Conservation (phyloP, 2,888 invertebrate species). For the Anoncus sp. region DNA sequence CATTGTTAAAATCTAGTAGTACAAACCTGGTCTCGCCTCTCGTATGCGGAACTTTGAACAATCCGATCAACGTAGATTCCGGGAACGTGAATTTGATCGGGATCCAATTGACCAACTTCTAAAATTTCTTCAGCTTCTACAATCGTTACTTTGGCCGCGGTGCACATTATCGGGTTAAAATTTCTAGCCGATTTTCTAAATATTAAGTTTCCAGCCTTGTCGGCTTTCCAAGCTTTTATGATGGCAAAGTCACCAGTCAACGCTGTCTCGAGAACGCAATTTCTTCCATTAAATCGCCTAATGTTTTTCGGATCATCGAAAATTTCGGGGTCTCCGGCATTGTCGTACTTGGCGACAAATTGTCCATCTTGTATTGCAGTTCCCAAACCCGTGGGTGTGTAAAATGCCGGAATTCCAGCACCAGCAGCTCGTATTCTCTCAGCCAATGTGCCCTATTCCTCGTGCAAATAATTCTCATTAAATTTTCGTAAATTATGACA, state of each 20-base stretch:
- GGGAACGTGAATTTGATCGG: constrained; percentile 95
- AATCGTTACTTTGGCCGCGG: constrained; percentile 94
- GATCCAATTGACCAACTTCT: constrained; percentile 90
- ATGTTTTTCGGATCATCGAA: constrained; percentile 90
- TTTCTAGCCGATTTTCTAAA: constrained; percentile 97
- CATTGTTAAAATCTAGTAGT: no score
- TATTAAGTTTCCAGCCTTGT: constrained; percentile 94
- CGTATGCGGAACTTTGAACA: constrained; percentile 89
- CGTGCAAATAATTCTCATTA: no score
- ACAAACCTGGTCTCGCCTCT: constrained; percentile 94
- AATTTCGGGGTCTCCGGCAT: constrained; percentile 90
- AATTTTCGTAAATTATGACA: no score
- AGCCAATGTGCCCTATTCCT: constrained; percentile 96
- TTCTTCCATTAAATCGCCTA: constrained; percentile 92
- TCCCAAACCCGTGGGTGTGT: constrained; percentile 97
- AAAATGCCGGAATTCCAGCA: constrained; percentile 99
- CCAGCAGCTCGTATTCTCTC: constrained; percentile 98
- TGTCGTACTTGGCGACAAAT: constrained; percentile 96
- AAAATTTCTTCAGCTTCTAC: constrained; percentile 99
- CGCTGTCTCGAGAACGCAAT: constrained; percentile 97
- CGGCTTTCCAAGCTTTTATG: constrained; percentile 99
- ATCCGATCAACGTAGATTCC: constrained; percentile 97
- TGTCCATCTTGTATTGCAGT: constrained; percentile 99
- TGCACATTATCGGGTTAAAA: constrained; percentile 98
- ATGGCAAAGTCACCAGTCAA: constrained; percentile 98